Evolutionary conservation across 2,888 invertebrate genomes (phyloP).

Genomic region (Tromatobia lineatoria): DNA sequence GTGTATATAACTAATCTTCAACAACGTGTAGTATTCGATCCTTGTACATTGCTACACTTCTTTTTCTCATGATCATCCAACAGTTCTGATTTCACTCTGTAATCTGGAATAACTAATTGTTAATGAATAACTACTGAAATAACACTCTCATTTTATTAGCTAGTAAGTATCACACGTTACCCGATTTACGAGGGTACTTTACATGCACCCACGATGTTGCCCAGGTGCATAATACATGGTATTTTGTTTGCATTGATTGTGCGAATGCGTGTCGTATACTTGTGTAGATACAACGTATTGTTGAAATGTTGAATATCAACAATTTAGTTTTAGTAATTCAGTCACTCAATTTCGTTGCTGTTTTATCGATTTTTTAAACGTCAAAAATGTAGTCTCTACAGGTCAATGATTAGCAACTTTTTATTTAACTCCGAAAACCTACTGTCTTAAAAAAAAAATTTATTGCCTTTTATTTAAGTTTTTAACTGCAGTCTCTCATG

Average conservation of each 20-base stretch:
- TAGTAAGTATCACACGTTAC: conserved; percentile 51
- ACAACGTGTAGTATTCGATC: conserved; percentile 24
- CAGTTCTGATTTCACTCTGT: conserved; percentile 45
- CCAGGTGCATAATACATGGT: conserved; percentile 17
- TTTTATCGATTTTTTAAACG: background rate
- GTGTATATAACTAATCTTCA: conserved; percentile 29
- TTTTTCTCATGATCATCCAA: conserved; percentile 9
- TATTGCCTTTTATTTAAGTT: background rate
- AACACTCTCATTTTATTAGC: conserved; percentile 39
- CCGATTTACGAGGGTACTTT: conserved; percentile 7
- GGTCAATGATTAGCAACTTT: background rate
- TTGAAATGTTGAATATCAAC: background rate
- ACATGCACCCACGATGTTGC: conserved; percentile 5
- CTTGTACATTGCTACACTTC: conserved; percentile 6
- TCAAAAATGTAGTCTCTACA: background rate
- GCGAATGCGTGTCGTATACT: conserved; percentile 56
- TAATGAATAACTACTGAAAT: background rate
- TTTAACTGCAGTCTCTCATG: background rate
- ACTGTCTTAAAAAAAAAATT: background rate
- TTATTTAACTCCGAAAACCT: background rate
- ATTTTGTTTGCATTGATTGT: conserved; percentile 57
- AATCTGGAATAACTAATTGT: conserved; percentile 43
- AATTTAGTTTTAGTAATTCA: no score
- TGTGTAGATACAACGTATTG: conserved; percentile 15
- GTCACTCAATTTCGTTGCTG: background rate